Percentiles rank a stretch among this genome's conserved stretches.
Evolutionary conservation across 2,888 invertebrate genomes (phyloP).

Genomic region (Andrena camellia): DNA sequence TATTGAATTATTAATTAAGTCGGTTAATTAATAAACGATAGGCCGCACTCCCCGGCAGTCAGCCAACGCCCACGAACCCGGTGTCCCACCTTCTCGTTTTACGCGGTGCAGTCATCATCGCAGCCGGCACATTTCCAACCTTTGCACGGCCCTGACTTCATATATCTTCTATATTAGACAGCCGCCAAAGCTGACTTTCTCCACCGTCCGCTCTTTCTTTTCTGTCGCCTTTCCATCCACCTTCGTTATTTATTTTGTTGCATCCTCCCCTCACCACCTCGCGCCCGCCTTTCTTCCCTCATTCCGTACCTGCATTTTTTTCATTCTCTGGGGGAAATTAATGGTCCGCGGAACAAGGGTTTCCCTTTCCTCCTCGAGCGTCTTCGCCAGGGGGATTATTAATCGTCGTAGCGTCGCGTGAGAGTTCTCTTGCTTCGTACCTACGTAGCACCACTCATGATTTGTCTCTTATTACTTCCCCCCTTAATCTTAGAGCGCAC

Average conservation of each 20-base stretch:
- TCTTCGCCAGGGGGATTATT: constrained; percentile 35
- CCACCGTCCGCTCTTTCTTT: not conserved
- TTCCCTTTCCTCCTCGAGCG: constrained; percentile 5
- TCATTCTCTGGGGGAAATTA: constrained; percentile 52
- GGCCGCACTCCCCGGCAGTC: constrained; percentile 65
- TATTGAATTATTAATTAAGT: constrained; percentile 82
- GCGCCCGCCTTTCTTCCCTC: not conserved
- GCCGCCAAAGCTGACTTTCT: constrained; percentile 34
- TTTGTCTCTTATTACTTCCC: not conserved
- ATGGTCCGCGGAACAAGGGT: constrained; percentile 29
- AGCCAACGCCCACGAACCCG: constrained; percentile 55
- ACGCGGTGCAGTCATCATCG: constrained; percentile 33
- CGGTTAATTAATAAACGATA: constrained; percentile 81
- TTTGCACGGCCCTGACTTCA: constrained; percentile 38
- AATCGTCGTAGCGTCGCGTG: constrained; percentile 23
- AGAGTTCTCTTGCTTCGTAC: not conserved
- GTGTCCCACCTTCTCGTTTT: constrained; percentile 48
- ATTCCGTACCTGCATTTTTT: constrained; percentile 42
- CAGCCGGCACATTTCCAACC: constrained; percentile 31
- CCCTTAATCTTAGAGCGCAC: too few relatives aligned
- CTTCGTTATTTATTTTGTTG: constrained; percentile 37
- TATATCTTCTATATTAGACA: constrained; percentile 54
- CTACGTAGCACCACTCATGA: not conserved
- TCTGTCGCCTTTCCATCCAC: not conserved
- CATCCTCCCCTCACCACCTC: not conserved